Evolutionary conservation across 2,113 vertebrate genomes (phyloP).

Genomic region (Micronycteris hirsuta): DNA sequence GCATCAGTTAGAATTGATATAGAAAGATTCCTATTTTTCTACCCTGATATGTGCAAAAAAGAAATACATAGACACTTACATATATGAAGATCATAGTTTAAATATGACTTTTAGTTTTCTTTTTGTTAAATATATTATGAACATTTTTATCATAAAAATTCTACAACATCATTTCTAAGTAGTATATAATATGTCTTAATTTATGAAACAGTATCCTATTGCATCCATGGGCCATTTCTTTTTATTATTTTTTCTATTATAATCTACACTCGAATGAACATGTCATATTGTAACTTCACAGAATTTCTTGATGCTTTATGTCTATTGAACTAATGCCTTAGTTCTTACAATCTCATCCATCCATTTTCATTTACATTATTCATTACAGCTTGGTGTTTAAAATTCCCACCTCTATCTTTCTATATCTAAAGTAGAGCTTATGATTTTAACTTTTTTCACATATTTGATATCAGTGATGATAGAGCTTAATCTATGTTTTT

Average conservation of each 20-base stretch:
- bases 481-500: not conserved
- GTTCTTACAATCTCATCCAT: not conserved
- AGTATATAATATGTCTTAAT: not conserved
- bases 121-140: not conserved
- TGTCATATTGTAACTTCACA: not conserved
- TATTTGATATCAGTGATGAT: not conserved
- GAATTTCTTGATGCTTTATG: not conserved
- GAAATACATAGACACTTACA: not conserved
- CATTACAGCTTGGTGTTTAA: not conserved
- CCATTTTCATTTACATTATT: not conserved
- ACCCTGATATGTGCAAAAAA: not conserved
- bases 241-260: not conserved
- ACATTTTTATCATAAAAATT: not conserved
- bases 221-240: not conserved
- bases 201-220: not conserved
- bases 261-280: not conserved
- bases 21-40: not conserved
- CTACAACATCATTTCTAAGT: not conserved
- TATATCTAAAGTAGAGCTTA: not conserved
- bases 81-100: not conserved
- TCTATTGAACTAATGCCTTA: not conserved
- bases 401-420: not conserved
- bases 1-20: not conserved
- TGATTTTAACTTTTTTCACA: not conserved
- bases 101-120: not conserved